These are phyloP conservation scores for Zaprionus vittiger DNA, from an alignment of 1,140 invertebrate genomes.

Conservation along the genomic window DNA sequence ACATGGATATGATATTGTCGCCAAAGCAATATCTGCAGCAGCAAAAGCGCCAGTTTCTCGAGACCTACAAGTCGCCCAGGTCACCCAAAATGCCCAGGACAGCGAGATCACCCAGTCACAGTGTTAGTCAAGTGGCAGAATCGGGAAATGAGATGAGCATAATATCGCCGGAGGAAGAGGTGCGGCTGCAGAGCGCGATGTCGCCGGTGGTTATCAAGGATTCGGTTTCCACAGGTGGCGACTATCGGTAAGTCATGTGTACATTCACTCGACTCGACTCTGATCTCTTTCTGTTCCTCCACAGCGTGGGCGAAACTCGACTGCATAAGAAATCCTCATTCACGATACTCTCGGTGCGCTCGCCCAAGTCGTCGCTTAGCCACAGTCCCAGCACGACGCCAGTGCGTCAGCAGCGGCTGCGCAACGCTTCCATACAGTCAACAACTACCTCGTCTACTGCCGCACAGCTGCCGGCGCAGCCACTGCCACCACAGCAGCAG, in stretches of 20 bases:
- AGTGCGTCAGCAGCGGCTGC: constrained; percentile 44
- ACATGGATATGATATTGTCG: constrained; percentile 62
- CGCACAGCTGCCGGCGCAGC: constrained; percentile 46
- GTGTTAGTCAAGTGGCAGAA: constrained; percentile 12
- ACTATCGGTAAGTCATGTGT: constrained; percentile 64
- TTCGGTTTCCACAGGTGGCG: constrained; percentile 72
- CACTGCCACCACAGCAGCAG: constrained; percentile 25
- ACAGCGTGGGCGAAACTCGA: constrained; percentile 82
- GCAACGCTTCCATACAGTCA: constrained; percentile 81
- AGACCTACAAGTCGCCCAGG: constrained; percentile 46
- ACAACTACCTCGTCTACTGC: constrained; percentile 68
- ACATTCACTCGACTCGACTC: neutral
- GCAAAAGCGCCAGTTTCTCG: constrained; percentile 41
- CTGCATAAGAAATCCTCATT: constrained; percentile 85
- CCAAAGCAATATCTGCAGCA: constrained; percentile 70
- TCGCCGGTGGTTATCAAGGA: constrained; percentile 78
- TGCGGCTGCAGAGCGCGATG: constrained; percentile 39
- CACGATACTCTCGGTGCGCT: constrained; percentile 87
- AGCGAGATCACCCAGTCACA: constrained; percentile 39
- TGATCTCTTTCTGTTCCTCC: neutral
- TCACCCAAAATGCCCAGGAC: constrained; percentile 42
- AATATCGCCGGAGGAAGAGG: constrained; percentile 25
- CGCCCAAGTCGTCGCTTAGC: constrained; percentile 73
- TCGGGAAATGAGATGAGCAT: constrained; percentile 29
- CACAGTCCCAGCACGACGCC: constrained; percentile 76